Evolutionary conservation across 2,797 vertebrate genomes (phyloP).

Genomic region (Etheostoma nigrum): DNA sequence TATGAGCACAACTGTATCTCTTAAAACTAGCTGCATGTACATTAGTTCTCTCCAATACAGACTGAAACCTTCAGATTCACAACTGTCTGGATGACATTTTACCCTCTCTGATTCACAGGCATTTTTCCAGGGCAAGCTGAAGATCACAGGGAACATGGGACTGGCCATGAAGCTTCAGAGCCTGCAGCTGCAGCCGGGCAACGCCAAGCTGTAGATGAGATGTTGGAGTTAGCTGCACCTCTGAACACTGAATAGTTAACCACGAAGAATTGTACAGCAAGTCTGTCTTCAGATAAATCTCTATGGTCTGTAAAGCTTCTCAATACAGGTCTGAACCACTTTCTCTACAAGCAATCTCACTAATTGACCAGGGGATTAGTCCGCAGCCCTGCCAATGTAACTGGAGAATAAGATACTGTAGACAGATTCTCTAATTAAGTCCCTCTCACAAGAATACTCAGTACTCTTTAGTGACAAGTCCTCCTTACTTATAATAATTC

Average conservation of each 20-base stretch:
- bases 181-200: conserved; percentile 92
- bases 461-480: conserved; percentile 6
- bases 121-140: conserved; percentile 97
- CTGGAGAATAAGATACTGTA: conserved; percentile 24
- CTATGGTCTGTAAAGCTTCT: conserved; percentile 9
- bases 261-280: conserved; percentile 7
- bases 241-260: conserved; percentile 15
- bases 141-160: conserved; percentile 95
- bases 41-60: conserved; percentile 20
- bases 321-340: conserved; percentile 27
- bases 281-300: conserved; percentile 21
- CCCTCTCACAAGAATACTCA: conserved; percentile 11
- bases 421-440: conserved; percentile 49
- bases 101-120: conserved; percentile 83
- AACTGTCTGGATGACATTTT: conserved; percentile 18
- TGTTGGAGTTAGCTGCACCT: not conserved
- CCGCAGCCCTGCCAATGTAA: conserved; percentile 25
- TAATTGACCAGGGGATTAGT: conserved; percentile 29
- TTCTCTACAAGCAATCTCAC: conserved; percentile 30
- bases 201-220: conserved; percentile 87
- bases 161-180: conserved; percentile 96
- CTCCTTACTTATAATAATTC: conserved; percentile 38
- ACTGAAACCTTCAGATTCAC: not conserved
- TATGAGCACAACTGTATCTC: no score
- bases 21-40: conserved; percentile 51